Percentiles rank a stretch among this genome's conserved stretches.
phyloP scores from a whole-genome alignment of 2,797 vertebrate species.

The Enteromius thamalakanensis region DNA sequence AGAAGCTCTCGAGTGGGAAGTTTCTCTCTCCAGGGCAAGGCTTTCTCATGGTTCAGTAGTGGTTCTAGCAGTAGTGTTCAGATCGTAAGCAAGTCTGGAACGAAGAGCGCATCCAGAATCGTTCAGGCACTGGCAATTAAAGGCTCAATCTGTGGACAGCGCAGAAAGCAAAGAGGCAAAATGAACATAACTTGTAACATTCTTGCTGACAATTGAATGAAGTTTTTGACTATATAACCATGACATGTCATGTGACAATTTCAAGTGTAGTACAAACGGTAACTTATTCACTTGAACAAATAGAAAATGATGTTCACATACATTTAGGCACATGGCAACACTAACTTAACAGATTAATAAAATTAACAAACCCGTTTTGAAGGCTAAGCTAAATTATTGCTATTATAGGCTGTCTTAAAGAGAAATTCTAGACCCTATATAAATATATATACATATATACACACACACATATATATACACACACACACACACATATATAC shows the following conservation, averaged over 20 bases:
- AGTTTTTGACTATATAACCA: background rate
- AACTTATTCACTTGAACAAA: background rate
- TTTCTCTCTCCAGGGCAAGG: constrained; percentile 57
- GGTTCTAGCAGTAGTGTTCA: constrained; percentile 68
- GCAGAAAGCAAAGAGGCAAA: background rate
- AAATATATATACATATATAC: no score
- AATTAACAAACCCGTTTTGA: background rate
- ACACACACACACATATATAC: no score
- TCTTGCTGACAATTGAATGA: background rate
- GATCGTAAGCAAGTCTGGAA: constrained; percentile 54
- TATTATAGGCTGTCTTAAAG: background rate
- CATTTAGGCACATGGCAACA: background rate
- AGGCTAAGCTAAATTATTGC: background rate
- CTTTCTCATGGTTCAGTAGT: constrained; percentile 75
- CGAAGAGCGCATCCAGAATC: constrained; percentile 58
- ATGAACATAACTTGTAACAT: background rate
- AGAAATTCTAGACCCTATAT: no score
- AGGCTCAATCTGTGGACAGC: constrained; percentile 62
- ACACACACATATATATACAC: no score
- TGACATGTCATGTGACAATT: background rate
- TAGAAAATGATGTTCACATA: background rate
- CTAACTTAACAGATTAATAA: background rate
- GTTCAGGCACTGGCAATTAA: constrained; percentile 61
- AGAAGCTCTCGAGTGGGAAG: constrained; percentile 44
- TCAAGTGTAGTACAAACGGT: background rate